phyloP scores from a whole-genome alignment of 2,888 invertebrate genomes.

The Chloromyia formosa region DNA sequence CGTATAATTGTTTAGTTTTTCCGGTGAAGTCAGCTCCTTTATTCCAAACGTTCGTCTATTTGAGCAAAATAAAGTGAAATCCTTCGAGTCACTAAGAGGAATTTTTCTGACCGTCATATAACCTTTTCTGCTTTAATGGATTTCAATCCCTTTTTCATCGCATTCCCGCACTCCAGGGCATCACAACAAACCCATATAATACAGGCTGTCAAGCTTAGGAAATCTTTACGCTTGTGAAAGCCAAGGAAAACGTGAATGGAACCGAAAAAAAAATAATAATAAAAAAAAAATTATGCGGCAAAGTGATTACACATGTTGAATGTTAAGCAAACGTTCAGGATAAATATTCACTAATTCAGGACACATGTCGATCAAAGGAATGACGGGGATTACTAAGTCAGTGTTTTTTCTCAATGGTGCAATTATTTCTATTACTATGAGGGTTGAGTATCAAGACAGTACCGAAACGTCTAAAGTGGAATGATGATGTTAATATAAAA shows the following conservation, averaged over 20 bases:
- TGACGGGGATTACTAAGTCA: too few relatives aligned
- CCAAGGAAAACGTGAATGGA: background rate
- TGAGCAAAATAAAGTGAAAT: constrained; percentile 2
- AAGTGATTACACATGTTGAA: constrained; percentile 28
- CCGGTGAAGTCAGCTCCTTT: too few relatives aligned
- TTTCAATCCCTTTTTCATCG: background rate
- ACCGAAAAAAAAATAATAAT: too few relatives aligned
- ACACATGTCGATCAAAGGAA: too few relatives aligned
- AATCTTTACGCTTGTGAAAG: background rate
- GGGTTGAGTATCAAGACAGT: too few relatives aligned
- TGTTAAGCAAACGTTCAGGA: constrained; percentile 1
- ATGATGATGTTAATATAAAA: too few relatives aligned
- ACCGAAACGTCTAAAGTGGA: too few relatives aligned
- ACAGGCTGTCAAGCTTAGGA: background rate
- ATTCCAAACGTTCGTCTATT: background rate
- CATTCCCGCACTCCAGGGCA: too few relatives aligned
- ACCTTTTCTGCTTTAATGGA: constrained; percentile 29
- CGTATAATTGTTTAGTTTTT: too few relatives aligned
- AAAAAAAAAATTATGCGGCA: background rate
- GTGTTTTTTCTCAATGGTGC: too few relatives aligned
- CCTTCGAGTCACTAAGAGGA: constrained; percentile 10
- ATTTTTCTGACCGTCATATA: constrained; percentile 16
- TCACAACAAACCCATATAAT: background rate
- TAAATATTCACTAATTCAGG: background rate
- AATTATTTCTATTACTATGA: too few relatives aligned